These are phyloP conservation scores for Etia nguti DNA, from an alignment of 2,113 vertebrate species.

Conservation along the genomic window DNA sequence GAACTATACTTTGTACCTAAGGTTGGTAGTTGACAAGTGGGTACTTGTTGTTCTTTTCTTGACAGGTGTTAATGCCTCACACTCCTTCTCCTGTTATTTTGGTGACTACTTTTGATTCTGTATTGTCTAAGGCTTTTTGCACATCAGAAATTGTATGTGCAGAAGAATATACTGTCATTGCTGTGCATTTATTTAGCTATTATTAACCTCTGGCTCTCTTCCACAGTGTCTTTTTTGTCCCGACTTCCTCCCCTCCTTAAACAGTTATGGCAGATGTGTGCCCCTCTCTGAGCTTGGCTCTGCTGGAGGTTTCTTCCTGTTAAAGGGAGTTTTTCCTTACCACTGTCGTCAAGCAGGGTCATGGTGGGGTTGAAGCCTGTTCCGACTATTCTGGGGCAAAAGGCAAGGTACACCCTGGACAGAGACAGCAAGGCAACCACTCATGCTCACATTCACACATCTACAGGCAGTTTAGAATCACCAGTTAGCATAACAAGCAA, in stretches of 20 bases:
- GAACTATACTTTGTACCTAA: conserved; percentile 9
- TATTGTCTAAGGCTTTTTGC: not conserved
- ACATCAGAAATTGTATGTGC: not conserved
- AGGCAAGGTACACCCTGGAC: not conserved
- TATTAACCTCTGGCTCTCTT: not conserved
- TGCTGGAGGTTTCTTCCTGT: not conserved
- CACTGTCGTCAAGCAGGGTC: not conserved
- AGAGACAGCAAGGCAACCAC: not conserved
- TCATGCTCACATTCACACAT: not conserved
- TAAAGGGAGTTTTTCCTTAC: not conserved
- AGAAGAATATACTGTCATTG: not conserved
- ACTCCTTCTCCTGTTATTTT: not conserved
- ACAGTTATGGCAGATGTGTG: not conserved
- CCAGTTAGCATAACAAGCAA: not conserved
- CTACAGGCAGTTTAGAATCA: not conserved
- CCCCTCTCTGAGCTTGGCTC: not conserved
- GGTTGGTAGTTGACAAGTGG: conserved; percentile 9
- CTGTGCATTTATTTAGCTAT: not conserved
- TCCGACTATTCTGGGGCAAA: not conserved
- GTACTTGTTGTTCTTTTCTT: conserved; percentile 9
- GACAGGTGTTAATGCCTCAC: conserved; percentile 18
- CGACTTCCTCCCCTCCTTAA: rapidly evolving
- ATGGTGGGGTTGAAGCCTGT: rapidly evolving
- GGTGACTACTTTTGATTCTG: not conserved
- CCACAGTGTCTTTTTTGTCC: not conserved